These are phyloP conservation scores for Verasper variegatus DNA, from an alignment of 2,113 vertebrate genomes.

Conservation along the genomic window DNA sequence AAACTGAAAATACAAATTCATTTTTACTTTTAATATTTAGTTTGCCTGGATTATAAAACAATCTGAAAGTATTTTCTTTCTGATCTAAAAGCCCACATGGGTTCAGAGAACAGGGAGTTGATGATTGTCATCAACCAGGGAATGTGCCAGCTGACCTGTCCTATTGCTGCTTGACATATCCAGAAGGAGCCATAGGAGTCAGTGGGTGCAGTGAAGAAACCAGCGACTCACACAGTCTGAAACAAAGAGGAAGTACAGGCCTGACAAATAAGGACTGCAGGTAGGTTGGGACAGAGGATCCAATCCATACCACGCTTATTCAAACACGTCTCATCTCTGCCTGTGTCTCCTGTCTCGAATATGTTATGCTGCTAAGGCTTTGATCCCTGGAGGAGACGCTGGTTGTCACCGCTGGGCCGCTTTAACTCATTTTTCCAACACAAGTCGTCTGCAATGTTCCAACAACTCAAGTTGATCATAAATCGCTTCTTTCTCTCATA, in stretches of 20 bases:
- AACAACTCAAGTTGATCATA: slow-evolving; percentile 40
- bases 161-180: slow-evolving; percentile 16
- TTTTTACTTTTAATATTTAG: neutral
- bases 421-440: slow-evolving; percentile 67
- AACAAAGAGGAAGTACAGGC: slow-evolving; percentile 34
- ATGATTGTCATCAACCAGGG: neutral
- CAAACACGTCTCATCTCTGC: slow-evolving; percentile 39
- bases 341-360: slow-evolving; percentile 25
- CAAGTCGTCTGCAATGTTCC: slow-evolving; percentile 36
- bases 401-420: slow-evolving; percentile 59
- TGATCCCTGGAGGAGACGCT: slow-evolving; percentile 40
- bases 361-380: slow-evolving; percentile 61
- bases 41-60: neutral
- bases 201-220: slow-evolving; percentile 8
- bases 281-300: slow-evolving; percentile 4
- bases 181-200: slow-evolving; percentile 25
- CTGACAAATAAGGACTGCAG: slow-evolving; percentile 12
- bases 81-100: neutral
- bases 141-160: slow-evolving; percentile 18
- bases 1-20: neutral
- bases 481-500: slow-evolving; percentile 16
- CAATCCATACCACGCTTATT: slow-evolving; percentile 6
- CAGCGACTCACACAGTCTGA: slow-evolving; percentile 7
- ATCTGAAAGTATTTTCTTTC: neutral
- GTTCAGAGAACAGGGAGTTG: too few relatives aligned